Base-by-base conservation (phyloP, 2,113 vertebrate species). In the Hippocampus comes region DNA sequence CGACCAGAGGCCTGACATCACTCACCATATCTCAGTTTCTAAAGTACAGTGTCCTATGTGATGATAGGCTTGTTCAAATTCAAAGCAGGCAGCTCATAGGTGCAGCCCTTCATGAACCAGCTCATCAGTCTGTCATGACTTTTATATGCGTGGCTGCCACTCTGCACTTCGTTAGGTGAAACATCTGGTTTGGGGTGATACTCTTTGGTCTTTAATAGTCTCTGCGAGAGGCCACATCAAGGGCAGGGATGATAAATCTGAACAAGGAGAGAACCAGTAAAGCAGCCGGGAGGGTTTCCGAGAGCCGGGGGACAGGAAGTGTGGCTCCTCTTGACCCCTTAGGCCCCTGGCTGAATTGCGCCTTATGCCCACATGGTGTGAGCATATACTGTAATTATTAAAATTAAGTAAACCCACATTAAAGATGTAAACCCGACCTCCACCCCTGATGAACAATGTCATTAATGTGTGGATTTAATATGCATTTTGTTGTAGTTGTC, bases 151-250 rank as follows among this genome's bases (percentile, higher is more conserved):
- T 82, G 73, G 43, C 76, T 57, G 76, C 78, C 76, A 59, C 70
- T 67, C 66, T 79, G 78, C 76, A 42, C 70, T 68, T 69, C 46
- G 65, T 78, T 79, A 56, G 84, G 74, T 82, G 73, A 78, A 88
- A 91, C 90, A 91, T 91, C 88, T 91, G 90, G 85, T 88, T 88
- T 76, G 76, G 80, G 85, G 87, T 84, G 87, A 88, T 84, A 85
- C 82, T 89, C 88, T 90, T 89, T 89, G 90, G 87, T 89, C 86
- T 90, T 89, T 89, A 83, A 90, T 80, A 75, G 87, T 67, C 78
- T 74, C 87, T 69, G 81, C 8, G 9, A 89, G 84, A 82, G 83
- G 78, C 73, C 83, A 84, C 85, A 86, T 91, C 86, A 85, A 71
- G 87, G 87, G 89, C 73, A 76, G 57, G 70, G 81, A 87, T 85